Percentiles rank a stretch among this genome's conserved stretches.
phyloP scores from a whole-genome alignment of 1,140 invertebrate species.

The Proales similis region DNA sequence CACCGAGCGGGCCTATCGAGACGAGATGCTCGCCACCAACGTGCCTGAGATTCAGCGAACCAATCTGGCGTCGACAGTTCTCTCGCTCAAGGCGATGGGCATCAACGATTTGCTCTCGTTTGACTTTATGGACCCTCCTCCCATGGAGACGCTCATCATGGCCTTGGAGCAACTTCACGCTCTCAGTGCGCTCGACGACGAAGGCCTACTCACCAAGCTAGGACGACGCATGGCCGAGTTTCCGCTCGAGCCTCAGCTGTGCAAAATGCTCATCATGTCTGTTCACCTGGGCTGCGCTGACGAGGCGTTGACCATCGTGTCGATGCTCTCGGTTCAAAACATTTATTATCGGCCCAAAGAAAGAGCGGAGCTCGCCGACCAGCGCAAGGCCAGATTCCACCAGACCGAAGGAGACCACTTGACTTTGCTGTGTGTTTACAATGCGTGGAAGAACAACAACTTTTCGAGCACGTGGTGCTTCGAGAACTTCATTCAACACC shows the following conservation, averaged over 20 bases:
- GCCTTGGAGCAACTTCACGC: constrained; percentile 94
- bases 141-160: constrained; percentile 82
- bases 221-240: constrained; percentile 98
- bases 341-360: constrained; percentile 89
- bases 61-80: constrained; percentile 85
- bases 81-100: constrained; percentile 97
- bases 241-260: constrained; percentile 93
- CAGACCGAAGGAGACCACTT: constrained; percentile 96
- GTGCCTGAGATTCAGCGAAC: constrained; percentile 99
- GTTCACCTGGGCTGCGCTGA: constrained; percentile 96
- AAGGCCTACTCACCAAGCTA: constrained; percentile 83
- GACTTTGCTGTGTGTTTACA: constrained; percentile 93
- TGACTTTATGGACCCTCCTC: constrained; percentile 99
- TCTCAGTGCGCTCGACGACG: constrained; percentile 88
- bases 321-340: constrained; percentile 97
- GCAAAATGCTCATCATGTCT: constrained; percentile 98
- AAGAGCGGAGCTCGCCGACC: constrained; percentile 93
- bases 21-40: constrained; percentile 96
- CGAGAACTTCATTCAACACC: constrained; percentile 96
- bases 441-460: constrained; percentile 98
- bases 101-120: constrained; percentile 99
- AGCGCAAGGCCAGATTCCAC: constrained; percentile 96
- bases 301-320: constrained; percentile 95
- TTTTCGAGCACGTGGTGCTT: constrained; percentile 99
- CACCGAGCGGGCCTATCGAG: constrained; percentile 90